A percentile compares a stretch with the other conserved stretches of the same genome.
Evolutionary conservation across 2,888 invertebrate genomes (phyloP).

Genomic region (Byasa hedistus): DNA sequence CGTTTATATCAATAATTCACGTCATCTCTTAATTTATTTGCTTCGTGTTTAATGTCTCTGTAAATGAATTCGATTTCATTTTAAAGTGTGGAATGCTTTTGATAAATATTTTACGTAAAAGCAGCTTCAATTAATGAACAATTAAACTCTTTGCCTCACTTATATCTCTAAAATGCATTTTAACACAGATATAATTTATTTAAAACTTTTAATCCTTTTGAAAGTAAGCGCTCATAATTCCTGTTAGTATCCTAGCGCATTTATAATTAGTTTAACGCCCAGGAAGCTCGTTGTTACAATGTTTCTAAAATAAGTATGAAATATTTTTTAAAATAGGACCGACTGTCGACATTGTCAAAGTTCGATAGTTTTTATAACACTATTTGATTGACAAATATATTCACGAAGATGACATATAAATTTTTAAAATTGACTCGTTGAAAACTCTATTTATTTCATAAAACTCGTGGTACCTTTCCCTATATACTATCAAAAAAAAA

Average conservation of each 20-base stretch:
- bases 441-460: no score
- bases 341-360: neutral
- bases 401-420: no score
- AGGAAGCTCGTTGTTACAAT: neutral
- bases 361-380: no score
- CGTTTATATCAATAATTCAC: neutral
- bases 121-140: neutral
- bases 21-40: no score
- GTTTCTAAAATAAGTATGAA: neutral
- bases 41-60: neutral
- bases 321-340: neutral
- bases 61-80: neutral
- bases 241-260: constrained; percentile 7
- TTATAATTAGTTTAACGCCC: constrained; percentile 8
- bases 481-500: no score
- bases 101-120: neutral
- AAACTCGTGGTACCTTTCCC: no score
- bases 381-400: no score
- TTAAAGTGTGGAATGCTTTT: neutral
- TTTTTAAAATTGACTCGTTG: no score
- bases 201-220: constrained; percentile 13
- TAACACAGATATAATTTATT: constrained; percentile 3
- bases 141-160: neutral
- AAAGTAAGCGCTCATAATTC: neutral
- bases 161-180: neutral